Conservation (phyloP, 2,797 vertebrate genomes). For the Trematomus bernacchii region DNA sequence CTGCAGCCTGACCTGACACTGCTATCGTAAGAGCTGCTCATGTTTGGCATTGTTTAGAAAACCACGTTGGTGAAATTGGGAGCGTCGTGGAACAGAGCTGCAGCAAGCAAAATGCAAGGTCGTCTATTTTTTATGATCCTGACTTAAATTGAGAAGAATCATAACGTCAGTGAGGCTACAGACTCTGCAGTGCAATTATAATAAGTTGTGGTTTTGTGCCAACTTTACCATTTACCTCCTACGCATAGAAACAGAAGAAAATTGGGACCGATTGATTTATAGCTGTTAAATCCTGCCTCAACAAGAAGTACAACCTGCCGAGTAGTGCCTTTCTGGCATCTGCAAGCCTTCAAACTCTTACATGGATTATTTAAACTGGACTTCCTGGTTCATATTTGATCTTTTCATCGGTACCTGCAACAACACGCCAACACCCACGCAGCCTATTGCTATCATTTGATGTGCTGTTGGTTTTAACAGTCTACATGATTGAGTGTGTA, state of each 20-base stretch:
- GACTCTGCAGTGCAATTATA: slow-evolving; percentile 15
- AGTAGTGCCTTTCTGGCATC: slow-evolving; percentile 17
- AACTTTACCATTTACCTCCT: slow-evolving; percentile 25
- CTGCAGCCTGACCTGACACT: background rate
- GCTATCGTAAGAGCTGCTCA: background rate
- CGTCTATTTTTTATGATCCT: slow-evolving; percentile 1
- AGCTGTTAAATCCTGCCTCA: slow-evolving; percentile 15
- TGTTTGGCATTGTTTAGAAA: background rate
- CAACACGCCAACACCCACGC: slow-evolving; percentile 29
- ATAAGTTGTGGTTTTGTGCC: background rate
- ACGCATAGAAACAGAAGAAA: background rate
- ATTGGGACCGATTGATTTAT: slow-evolving; percentile 7
- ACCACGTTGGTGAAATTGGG: background rate
- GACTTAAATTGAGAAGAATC: background rate
- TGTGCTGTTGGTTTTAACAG: slow-evolving; percentile 6
- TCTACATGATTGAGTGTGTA: slow-evolving; percentile 3
- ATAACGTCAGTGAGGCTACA: background rate
- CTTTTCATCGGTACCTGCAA: slow-evolving; percentile 19
- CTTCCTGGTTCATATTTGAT: slow-evolving; percentile 34
- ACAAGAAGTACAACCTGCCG: slow-evolving; percentile 42
- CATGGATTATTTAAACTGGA: slow-evolving; percentile 32
- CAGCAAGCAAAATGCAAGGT: background rate
- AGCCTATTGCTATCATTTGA: background rate
- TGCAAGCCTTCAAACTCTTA: slow-evolving; percentile 11
- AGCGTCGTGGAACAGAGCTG: background rate